Percentiles rank a stretch among this genome's conserved stretches.
These are phyloP conservation scores for Scytalopus superciliaris DNA, from an alignment of 2,113 vertebrate genomes.

Conservation along the genomic window DNA sequence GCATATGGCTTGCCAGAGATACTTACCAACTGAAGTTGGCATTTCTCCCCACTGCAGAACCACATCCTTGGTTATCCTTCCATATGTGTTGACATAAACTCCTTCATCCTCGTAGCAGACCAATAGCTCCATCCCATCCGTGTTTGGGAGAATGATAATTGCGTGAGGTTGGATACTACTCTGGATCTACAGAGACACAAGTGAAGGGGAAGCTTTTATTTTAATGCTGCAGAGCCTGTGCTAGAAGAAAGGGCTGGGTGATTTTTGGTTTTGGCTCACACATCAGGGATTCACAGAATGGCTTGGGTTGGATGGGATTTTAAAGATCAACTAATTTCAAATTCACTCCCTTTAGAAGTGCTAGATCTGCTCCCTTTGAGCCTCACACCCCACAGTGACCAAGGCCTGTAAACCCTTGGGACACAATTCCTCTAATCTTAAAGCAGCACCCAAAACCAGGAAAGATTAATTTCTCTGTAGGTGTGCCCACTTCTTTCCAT, in stretches of 20 bases:
- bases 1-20: not conserved
- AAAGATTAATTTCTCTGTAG: not conserved
- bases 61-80: slow-evolving; percentile 98
- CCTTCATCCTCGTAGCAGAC: slow-evolving; percentile 99
- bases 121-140: slow-evolving; percentile 96
- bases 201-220: not conserved
- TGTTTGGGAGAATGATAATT: slow-evolving; percentile 98
- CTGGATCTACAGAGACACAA: slow-evolving; percentile 83
- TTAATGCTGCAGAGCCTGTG: not conserved
- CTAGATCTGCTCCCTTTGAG: not conserved
- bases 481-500: not conserved
- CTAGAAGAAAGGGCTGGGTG: not conserved
- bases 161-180: slow-evolving; percentile 95
- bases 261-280: not conserved
- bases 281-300: not conserved
- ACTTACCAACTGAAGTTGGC: slow-evolving; percentile 97
- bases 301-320: not conserved
- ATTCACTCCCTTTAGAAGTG: not conserved
- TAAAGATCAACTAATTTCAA: not conserved
- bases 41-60: slow-evolving; percentile 99
- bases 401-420: not conserved
- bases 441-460: not conserved
- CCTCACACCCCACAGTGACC: not conserved
- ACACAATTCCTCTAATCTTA: not conserved
- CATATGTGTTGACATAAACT: slow-evolving; percentile 97